These are phyloP conservation scores for Panulirus ornatus DNA, from an alignment of 1,140 invertebrate species.

Conservation along the genomic window DNA sequence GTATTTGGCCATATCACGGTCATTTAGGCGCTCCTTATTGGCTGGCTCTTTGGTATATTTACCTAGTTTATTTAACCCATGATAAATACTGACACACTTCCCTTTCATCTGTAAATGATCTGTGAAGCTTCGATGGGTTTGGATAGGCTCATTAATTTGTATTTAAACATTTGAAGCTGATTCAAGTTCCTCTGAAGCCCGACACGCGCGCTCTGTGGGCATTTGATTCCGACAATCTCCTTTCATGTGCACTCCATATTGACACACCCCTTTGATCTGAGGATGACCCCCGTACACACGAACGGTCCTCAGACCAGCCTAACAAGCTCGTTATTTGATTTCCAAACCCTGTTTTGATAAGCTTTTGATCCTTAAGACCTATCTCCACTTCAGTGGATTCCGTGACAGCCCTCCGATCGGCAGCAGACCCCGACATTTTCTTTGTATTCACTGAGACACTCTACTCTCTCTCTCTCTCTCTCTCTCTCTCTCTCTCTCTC, in stretches of 20 bases:
- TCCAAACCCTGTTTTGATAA: conserved; percentile 2
- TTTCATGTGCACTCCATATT: conserved; percentile 9
- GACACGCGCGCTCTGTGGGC: neutral
- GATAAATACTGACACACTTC: neutral
- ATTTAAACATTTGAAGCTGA: conserved; percentile 2
- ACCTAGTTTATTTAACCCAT: neutral
- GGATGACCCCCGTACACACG: neutral
- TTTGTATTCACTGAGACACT: neutral
- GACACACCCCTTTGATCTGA: conserved; percentile 2
- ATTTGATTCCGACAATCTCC: conserved; percentile 11
- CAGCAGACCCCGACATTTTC: no score
- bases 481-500: neutral
- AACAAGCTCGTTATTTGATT: conserved; percentile 29
- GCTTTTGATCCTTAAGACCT: neutral
- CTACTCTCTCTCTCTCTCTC: neutral
- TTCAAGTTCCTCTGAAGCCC: neutral
- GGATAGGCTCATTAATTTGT: conserved; percentile 7
- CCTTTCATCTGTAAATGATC: neutral
- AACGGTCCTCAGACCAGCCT: neutral
- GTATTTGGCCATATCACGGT: neutral
- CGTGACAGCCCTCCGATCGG: no score
- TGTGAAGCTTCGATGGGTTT: neutral
- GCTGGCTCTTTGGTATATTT: neutral
- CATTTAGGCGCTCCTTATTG: neutral
- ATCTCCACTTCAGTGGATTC: neutral